Conservation (phyloP, 2,797 vertebrate species). For the Notolabrus celidotus region DNA sequence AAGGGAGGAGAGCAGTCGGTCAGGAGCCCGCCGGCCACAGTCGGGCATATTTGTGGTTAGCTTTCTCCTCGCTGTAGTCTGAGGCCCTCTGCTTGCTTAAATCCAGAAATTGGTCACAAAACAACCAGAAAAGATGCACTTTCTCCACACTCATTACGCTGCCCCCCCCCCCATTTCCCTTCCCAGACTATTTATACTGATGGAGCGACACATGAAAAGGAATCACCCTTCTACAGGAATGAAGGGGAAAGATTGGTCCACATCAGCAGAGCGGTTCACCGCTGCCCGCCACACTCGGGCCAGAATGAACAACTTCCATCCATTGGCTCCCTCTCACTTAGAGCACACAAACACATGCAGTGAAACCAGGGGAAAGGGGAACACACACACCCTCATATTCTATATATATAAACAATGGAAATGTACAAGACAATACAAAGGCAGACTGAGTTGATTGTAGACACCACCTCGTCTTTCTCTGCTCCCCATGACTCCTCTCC, state of each 20-base stretch:
- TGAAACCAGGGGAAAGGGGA: conserved; percentile 68
- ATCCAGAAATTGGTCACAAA: conserved; percentile 41
- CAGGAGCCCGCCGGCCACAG: conserved; percentile 85
- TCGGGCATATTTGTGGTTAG: conserved; percentile 86
- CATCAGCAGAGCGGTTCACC: conserved; percentile 79
- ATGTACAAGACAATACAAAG: conserved; percentile 51
- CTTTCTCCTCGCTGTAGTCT: conserved; percentile 75
- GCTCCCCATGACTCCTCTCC: conserved; percentile 21
- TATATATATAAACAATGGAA: conserved; percentile 66
- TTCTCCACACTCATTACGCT: conserved; percentile 67
- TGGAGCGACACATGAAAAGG: conserved; percentile 60
- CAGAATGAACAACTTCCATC: conserved; percentile 78
- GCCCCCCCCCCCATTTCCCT: conserved; percentile 34
- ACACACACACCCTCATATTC: conserved; percentile 24
- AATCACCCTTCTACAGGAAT: conserved; percentile 62
- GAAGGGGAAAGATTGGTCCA: conserved; percentile 66
- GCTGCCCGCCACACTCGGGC: conserved; percentile 60
- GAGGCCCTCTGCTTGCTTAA: conserved; percentile 41
- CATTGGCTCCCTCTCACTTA: conserved; percentile 51
- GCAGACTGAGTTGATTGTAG: conserved; percentile 54
- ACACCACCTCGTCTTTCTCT: conserved; percentile 51
- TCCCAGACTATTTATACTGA: conserved; percentile 73
- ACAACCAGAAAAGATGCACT: conserved; percentile 62
- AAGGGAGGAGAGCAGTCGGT: conserved; percentile 82
- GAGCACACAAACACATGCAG: conserved; percentile 44